These are phyloP conservation scores for Ametastegia equiseti DNA, from an alignment of 2,888 invertebrate genomes.

Conservation along the genomic window DNA sequence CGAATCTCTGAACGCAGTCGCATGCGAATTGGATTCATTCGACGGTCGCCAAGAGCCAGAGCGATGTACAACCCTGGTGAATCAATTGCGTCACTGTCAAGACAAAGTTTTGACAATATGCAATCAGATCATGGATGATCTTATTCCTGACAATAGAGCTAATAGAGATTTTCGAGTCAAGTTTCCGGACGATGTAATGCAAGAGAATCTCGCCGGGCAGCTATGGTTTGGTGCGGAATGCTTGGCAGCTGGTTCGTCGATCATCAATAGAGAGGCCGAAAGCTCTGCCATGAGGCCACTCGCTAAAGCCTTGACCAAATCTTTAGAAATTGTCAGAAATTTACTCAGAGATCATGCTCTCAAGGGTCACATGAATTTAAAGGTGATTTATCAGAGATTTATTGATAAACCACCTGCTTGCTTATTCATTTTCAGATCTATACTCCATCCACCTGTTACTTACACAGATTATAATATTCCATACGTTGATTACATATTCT, in stretches of 20 bases:
- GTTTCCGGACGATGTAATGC: conserved; percentile 98
- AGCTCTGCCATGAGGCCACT: conserved; percentile 97
- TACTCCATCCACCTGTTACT: no score
- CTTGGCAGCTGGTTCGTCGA: conserved; percentile 98
- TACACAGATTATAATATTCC: not conserved
- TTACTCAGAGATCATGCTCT: conserved; percentile 89
- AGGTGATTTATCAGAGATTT: no score
- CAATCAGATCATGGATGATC: conserved; percentile 96
- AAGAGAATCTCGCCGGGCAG: conserved; percentile 98
- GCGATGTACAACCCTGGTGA: conserved; percentile 95
- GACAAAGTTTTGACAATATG: conserved; percentile 94
- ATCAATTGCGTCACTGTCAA: conserved; percentile 95
- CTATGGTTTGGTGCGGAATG: conserved; percentile 99
- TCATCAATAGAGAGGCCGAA: conserved; percentile 97
- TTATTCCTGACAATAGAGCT: conserved; percentile 90
- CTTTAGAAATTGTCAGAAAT: conserved; percentile 94
- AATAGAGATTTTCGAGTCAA: conserved; percentile 97
- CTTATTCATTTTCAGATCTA: no score
- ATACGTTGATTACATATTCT: not conserved
- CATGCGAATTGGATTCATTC: conserved; percentile 98
- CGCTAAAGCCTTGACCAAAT: conserved; percentile 97
- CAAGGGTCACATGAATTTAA: conserved; percentile 74
- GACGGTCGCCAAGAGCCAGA: conserved; percentile 99
- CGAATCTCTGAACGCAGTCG: conserved; percentile 96
- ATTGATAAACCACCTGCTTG: no score